Evolutionary conservation across 2,888 invertebrate genomes (phyloP), one percentile per base, ranked within the genome.

Genomic region (Sinopyrophorus schimmeli): DNA sequence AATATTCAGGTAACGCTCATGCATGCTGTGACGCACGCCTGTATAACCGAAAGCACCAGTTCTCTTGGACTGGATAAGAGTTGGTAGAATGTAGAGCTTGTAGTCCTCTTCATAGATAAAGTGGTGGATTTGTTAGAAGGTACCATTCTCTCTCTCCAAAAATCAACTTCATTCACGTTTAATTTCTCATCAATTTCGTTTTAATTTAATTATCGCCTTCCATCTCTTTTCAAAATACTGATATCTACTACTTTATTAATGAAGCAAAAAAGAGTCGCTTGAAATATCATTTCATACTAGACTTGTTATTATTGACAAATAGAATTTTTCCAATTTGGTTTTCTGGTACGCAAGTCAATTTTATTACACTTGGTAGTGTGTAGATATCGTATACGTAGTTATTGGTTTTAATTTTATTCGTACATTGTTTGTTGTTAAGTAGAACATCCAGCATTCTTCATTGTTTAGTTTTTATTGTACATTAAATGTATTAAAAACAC

Each of bases 1-100:
- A 83, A 95, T 73, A 98, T 98, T 72, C 95, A 98, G 84, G 94
- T 88, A 84, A 81, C 76, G 70, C 31, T 26, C 41, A 43, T 47
- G 47, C 47, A 49, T 44, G 51, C 12, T 26, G 38, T 38, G 21
- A 38, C 14, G 44, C 53, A 50, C 47, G 53, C 44, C 43, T 47
- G 32, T 34, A 27, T 32, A 35, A 31, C 17, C 30, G 38, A 52
- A 51, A 54, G 64, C 68, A 68, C 70, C 69, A 70, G 72, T 72
- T 73, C 72, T 69, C 66, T 69, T 72, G 71, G 72, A 66, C 73
- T 73, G 72, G 71, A 70, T 64, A 62, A 23, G 30, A 46, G 27
- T 27, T 42, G 20, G 24, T 51, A 51, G 46, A 31, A 10, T 26
- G 27, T 41, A 41, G 40, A 40, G 15, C 26, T 15, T 32, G 9